Evolutionary conservation across 1,140 invertebrate species (phyloP), one percentile per base, ranked within the genome.

Genomic region (Aphis craccivora): DNA sequence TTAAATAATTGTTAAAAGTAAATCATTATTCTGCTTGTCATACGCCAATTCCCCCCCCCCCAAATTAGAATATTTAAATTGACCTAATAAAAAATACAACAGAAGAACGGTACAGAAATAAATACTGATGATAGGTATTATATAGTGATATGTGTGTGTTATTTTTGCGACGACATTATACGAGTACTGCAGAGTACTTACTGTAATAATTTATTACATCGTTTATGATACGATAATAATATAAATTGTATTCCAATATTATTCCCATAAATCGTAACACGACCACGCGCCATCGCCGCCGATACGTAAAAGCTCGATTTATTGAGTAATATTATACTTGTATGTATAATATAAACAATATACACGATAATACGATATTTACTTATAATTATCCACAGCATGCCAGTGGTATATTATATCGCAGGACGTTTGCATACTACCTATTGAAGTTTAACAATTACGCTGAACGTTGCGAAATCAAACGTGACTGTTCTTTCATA

Each of bases 401-500:
- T n/a, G 4, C 1, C 60, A n/a, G 30, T 76, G 14, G 14, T 76
- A 76, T 76, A 76, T n/a, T 76, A 76, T 6, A 76, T n/a, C 60
- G 30, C 60, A 30, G 4, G 30, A 14, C 60, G 60, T 30, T n/a
- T 30, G 60, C 14, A 76, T 4, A 76, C 30, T 4, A n/a, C n/a
- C n/a, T n/a, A n/a, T n/a, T 18, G 30, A 76, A 76, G 30, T 76
- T 76, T 23, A 76, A 76, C n/a, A n/a, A 67, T n/a, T n/a, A 76
- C 30, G 60, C 60, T 20, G 60, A 76, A 76, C 30, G 60, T 76
- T 76, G n/a, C 30, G 14, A 6, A 76, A 76, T 76, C 60, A 76
- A 76, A 76, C 60, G 60, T 76, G 60, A 76, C 60, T n/a, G 30
- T 76, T 76, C 60, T 76, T n/a, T n/a, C n/a, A n/a, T 76, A 76